Evolutionary conservation across 2,888 invertebrate genomes (phyloP).

Genomic region (Synanthedon tipuliformis): DNA sequence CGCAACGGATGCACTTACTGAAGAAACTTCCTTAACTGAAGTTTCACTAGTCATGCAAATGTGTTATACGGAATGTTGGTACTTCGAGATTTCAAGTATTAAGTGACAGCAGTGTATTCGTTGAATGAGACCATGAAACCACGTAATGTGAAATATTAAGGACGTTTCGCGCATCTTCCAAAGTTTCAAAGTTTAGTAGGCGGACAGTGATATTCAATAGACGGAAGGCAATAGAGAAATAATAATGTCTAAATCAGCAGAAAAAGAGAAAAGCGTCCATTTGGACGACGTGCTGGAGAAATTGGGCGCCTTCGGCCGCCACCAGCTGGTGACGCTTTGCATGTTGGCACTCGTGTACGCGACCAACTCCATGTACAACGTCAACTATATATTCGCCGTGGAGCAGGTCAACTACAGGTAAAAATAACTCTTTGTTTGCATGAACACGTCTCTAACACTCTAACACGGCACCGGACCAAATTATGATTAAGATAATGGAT

Average conservation of each 20-base stretch:
- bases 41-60: background rate
- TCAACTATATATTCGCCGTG: constrained; percentile 58
- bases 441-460: no score
- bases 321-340: constrained; percentile 48
- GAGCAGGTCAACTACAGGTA: constrained; percentile 55
- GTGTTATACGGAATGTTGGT: background rate
- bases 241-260: background rate
- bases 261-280: constrained; percentile 24
- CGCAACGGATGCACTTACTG: no score
- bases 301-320: constrained; percentile 60
- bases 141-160: no score
- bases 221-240: no score
- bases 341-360: constrained; percentile 57
- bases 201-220: no score
- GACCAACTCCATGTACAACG: constrained; percentile 60
- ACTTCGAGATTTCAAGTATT: background rate
- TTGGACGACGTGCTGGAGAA: constrained; percentile 50
- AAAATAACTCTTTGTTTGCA: background rate
- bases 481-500: no score
- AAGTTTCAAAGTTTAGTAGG: no score
- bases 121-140: no score
- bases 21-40: no score
- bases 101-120: background rate
- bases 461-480: no score
- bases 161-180: no score